Evolutionary conservation across 2,797 vertebrate species (phyloP), one percentile per base, ranked within the genome.

Genomic region (Malacoctenus gilli): DNA sequence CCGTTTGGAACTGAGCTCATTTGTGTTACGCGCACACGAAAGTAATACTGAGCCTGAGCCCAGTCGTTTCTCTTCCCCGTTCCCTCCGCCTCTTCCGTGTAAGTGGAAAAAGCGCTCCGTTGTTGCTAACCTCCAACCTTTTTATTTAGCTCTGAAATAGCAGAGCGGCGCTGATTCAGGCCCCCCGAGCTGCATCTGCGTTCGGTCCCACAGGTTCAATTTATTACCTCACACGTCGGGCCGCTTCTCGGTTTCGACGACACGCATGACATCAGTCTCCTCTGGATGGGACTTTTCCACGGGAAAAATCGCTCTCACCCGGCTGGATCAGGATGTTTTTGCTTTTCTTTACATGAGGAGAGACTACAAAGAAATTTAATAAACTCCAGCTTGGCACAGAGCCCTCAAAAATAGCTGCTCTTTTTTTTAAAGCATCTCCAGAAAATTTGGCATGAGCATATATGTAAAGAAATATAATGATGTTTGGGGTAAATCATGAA

Each of bases 61-160:
- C 49, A 40, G 15, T 1, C 67, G 20, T 15, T 20, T 7, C 54
- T 46, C 21, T 42, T 38, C 61, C 11, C 39, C 22, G 50, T 47
- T 31, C 23, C 11, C 31, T 46, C 34, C n/a, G 18, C 19, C 21
- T 64, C 31, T 68, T 44, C 37, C 49, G 16, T 60, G 44, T 64
- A 41, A 22, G 57, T 70, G 54, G 65, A 77, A 83, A 82, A 67
- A 53, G 41, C 23, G 54, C 48, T 67, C 34, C 35, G 38, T 63
- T 38, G 47, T 34, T 22, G 10, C 34, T 62, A 64, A 85, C 59
- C 68, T 73, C 54, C 79, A 4, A 75, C 74, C 62, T 68, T 47
- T n/a, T 38, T 64, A 36, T 67, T 43, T 59, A 62, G 43, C 37
- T 35, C 31, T 38, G 52, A 80, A 79, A 75, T 57, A 67, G 71